phyloP scores from a whole-genome alignment of 2,797 vertebrate species.

The Aulostomus chinensis region DNA sequence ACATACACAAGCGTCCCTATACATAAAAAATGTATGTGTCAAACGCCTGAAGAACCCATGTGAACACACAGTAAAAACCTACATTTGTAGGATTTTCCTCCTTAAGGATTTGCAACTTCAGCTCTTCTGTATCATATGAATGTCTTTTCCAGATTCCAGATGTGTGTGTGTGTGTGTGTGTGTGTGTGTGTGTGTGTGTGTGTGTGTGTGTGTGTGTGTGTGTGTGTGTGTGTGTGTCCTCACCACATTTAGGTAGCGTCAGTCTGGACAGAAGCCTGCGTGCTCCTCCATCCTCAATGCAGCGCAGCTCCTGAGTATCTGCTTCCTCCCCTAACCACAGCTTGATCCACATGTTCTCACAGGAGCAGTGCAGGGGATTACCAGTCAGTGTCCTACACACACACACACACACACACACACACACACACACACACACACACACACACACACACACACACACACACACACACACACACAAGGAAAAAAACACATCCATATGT shows the following conservation, averaged over 20 bases:
- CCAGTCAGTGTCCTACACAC: slow-evolving; percentile 85
- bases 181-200: slow-evolving; percentile 17
- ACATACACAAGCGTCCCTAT: neutral
- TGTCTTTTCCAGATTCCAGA: slow-evolving; percentile 21
- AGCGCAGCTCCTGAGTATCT: slow-evolving; percentile 88
- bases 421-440: slow-evolving; percentile 15
- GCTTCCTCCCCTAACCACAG: slow-evolving; percentile 87
- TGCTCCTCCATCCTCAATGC: slow-evolving; percentile 86
- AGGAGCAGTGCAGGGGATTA: slow-evolving; percentile 94
- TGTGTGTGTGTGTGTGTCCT: slow-evolving; percentile 47
- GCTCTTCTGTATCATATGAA: slow-evolving; percentile 15
- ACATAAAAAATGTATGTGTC: slow-evolving; percentile 11
- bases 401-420: slow-evolving; percentile 35
- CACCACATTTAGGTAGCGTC: slow-evolving; percentile 90
- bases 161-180: slow-evolving; percentile 4
- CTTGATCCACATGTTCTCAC: slow-evolving; percentile 98
- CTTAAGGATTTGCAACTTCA: too few species aligned
- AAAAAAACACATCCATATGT: too few species aligned
- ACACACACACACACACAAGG: too few species aligned
- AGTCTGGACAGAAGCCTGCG: slow-evolving; percentile 84
- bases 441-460: neutral
- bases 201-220: slow-evolving; percentile 11
- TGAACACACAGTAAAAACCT: too few species aligned
- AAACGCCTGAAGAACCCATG: slow-evolving; percentile 1
- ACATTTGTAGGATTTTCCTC: too few species aligned